These are phyloP conservation scores for Phrynosoma platyrhinos DNA, from an alignment of 2,113 vertebrate genomes.

Conservation along the genomic window DNA sequence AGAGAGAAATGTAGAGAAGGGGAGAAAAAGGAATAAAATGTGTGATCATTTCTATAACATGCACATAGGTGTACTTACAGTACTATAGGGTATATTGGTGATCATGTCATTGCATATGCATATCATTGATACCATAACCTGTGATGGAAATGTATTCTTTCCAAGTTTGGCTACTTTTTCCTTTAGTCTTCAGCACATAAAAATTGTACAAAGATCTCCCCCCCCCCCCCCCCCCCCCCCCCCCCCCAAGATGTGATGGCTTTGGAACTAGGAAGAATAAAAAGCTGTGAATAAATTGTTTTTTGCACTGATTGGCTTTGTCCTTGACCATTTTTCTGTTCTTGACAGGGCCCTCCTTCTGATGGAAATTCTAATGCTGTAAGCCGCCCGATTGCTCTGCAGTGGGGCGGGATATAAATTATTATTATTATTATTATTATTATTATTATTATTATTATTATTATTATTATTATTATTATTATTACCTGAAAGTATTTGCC, in stretches of 20 bases:
- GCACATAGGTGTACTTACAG: background rate
- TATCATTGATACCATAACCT: no score
- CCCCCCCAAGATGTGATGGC: background rate
- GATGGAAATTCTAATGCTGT: no score
- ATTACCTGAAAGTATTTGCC: background rate
- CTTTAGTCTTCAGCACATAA: background rate
- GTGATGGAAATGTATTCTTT: no score
- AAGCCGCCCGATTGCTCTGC: no score
- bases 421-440: no score
- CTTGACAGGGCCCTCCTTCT: background rate
- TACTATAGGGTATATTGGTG: no score
- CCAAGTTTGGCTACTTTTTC: background rate
- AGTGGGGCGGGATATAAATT: no score
- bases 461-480: no score
- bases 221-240: no score
- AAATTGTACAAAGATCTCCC: background rate
- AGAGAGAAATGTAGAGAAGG: background rate
- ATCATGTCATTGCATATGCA: no score
- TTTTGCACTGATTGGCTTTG: background rate
- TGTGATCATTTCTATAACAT: background rate
- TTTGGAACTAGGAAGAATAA: background rate
- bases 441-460: no score
- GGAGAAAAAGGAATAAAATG: background rate
- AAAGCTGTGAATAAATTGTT: background rate
- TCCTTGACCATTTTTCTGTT: background rate